Evolutionary conservation across 37 sponge, comb jelly and placozoan species (phyloP).

Genomic region (Halichondria panicea): DNA sequence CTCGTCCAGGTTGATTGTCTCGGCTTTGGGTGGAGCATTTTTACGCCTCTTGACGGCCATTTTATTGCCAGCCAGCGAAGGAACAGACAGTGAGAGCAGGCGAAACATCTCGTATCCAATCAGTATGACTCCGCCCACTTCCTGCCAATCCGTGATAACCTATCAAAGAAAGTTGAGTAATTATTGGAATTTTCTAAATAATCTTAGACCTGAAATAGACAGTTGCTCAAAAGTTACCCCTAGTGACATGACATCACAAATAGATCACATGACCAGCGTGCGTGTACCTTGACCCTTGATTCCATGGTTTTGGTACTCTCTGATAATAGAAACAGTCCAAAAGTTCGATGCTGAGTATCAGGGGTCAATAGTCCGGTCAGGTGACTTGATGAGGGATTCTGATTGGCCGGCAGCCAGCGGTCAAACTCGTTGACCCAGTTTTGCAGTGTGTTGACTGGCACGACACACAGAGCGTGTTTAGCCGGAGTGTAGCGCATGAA

Average conservation of each 20-base stretch:
- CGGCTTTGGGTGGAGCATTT: background rate
- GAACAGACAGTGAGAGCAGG: constrained; percentile 73
- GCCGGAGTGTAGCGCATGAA: constrained; percentile 81
- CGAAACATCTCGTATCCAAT: constrained; percentile 98
- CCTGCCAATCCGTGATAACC: constrained; percentile 57
- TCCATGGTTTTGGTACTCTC: constrained; percentile 77
- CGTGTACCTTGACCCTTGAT: constrained; percentile 66
- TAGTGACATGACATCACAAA: background rate
- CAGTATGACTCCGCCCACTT: constrained; percentile 86
- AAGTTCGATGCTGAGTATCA: constrained; percentile 19
- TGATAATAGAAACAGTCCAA: constrained; percentile 62
- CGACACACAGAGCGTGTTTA: constrained; percentile 81
- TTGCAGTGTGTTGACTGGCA: constrained; percentile 95
- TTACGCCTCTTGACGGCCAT: constrained; percentile 82
- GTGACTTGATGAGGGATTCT: background rate
- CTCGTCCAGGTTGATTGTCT: constrained; percentile 77
- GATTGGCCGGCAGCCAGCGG: constrained; percentile 79
- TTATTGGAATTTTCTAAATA: background rate
- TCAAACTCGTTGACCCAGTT: constrained; percentile 95
- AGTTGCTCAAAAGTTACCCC: background rate
- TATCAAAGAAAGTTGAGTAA: background rate
- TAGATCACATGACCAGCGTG: constrained; percentile 26
- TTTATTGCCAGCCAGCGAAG: constrained; percentile 81
- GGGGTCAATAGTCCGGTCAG: background rate
- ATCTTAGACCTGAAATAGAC: background rate